phyloP scores from a whole-genome alignment of 2,113 vertebrate species.

The Rostratula benghalensis region DNA sequence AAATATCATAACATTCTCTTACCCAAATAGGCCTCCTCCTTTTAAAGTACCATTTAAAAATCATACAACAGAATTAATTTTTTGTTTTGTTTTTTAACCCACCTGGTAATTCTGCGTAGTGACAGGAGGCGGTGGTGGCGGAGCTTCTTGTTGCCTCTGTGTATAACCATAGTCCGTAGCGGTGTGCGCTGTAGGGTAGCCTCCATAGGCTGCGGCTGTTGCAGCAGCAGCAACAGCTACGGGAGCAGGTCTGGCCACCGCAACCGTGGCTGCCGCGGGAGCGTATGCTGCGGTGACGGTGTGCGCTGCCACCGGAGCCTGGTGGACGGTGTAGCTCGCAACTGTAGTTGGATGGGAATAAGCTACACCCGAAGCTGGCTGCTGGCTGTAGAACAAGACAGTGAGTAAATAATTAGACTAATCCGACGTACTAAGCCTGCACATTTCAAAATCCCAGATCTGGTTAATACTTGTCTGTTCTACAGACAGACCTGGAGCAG shows the following conservation, averaged over 20 bases:
- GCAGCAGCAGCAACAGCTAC: conserved; percentile 90
- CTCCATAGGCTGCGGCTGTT: conserved; percentile 91
- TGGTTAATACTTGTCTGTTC: background rate
- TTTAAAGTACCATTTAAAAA: background rate
- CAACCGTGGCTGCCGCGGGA: conserved; percentile 89
- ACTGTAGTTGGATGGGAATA: conserved; percentile 99
- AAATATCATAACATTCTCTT: background rate
- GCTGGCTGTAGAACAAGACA: conserved; percentile 81
- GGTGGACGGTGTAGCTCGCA: conserved; percentile 98
- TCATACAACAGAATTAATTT: background rate
- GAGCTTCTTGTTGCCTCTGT: conserved; percentile 93
- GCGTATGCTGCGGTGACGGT: conserved; percentile 95
- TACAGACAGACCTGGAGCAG: background rate
- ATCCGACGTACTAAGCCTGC: background rate
- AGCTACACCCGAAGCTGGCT: conserved; percentile 93
- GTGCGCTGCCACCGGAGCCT: conserved; percentile 94
- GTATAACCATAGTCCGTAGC: conserved; percentile 93
- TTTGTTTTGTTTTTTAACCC: background rate
- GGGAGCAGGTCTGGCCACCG: conserved; percentile 90
- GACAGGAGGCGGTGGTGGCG: conserved; percentile 93
- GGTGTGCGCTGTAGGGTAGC: conserved; percentile 90
- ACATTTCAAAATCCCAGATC: background rate
- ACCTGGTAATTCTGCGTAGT: conserved; percentile 98
- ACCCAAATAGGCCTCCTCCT: background rate
- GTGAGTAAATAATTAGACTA: background rate